Evolutionary conservation across 2,797 vertebrate genomes (phyloP).

Genomic region (Aeoliscus strigatus): DNA sequence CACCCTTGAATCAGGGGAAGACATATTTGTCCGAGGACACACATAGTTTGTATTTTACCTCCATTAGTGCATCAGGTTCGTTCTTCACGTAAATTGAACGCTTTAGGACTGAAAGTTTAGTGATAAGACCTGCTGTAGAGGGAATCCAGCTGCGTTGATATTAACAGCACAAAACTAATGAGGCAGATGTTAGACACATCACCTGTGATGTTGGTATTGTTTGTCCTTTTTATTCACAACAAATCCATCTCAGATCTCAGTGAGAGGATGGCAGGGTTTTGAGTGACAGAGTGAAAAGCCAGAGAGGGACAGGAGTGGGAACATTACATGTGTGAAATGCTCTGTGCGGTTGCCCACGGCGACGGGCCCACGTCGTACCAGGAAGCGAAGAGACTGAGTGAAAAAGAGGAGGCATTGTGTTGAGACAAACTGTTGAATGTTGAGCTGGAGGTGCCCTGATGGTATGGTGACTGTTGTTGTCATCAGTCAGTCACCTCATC

Average conservation of each 20-base stretch:
- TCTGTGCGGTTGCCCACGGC: conserved; percentile 31
- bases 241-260: background rate
- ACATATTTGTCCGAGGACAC: background rate
- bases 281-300: conserved; percentile 12
- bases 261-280: background rate
- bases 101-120: too few relatives aligned
- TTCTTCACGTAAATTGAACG: background rate
- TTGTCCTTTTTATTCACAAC: background rate
- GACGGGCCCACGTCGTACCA: conserved; percentile 69
- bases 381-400: conserved; percentile 61
- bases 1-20: background rate
- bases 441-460: conserved; percentile 26
- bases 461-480: conserved; percentile 42
- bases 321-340: conserved; percentile 60
- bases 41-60: background rate
- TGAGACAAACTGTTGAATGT: conserved; percentile 46
- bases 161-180: background rate
- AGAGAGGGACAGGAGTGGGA: conserved; percentile 38
- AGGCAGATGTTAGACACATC: background rate
- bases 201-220: background rate
- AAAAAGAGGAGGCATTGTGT: conserved; percentile 70
- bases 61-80: background rate
- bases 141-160: background rate
- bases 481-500: conserved; percentile 33
- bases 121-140: background rate